Evolutionary conservation across 1,140 invertebrate genomes (phyloP).

Genomic region (Gryon sp.): DNA sequence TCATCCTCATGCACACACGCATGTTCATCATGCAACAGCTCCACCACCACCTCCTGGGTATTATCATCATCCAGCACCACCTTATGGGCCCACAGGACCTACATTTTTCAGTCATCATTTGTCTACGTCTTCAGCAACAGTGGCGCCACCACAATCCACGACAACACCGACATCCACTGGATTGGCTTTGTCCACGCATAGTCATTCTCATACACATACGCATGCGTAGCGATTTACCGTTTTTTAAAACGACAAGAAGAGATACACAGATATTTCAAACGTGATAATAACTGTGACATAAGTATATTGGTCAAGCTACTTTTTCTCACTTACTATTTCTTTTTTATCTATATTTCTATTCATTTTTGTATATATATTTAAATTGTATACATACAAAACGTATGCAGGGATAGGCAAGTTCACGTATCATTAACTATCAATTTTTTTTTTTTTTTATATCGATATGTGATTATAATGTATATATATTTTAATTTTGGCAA

Average conservation of each 20-base stretch:
- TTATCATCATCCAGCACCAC: constrained; percentile 73
- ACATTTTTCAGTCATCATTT: constrained; percentile 77
- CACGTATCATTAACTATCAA: too few relatives aligned
- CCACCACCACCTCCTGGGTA: constrained; percentile 74
- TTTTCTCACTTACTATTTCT: too few relatives aligned
- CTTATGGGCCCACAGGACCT: constrained; percentile 72
- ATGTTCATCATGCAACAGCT: constrained; percentile 71
- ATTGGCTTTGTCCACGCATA: constrained; percentile 66
- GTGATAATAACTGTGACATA: constrained; percentile 47
- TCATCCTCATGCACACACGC: constrained; percentile 73
- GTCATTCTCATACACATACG: constrained; percentile 73
- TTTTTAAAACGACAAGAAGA: constrained; percentile 26
- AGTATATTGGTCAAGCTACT: too few relatives aligned
- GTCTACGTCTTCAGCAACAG: constrained; percentile 67
- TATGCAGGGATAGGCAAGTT: too few relatives aligned
- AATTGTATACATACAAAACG: too few relatives aligned
- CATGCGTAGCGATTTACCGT: constrained; percentile 74
- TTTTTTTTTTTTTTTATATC: too few relatives aligned
- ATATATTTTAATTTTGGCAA: too few relatives aligned
- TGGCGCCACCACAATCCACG: constrained; percentile 68
- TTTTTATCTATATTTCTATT: too few relatives aligned
- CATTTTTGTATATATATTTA: too few relatives aligned
- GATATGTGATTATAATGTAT: too few relatives aligned
- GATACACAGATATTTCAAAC: constrained; percentile 17
- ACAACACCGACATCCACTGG: constrained; percentile 73